Conservation (phyloP, 2,797 vertebrate species). For the Coregonus ussuriensis region DNA sequence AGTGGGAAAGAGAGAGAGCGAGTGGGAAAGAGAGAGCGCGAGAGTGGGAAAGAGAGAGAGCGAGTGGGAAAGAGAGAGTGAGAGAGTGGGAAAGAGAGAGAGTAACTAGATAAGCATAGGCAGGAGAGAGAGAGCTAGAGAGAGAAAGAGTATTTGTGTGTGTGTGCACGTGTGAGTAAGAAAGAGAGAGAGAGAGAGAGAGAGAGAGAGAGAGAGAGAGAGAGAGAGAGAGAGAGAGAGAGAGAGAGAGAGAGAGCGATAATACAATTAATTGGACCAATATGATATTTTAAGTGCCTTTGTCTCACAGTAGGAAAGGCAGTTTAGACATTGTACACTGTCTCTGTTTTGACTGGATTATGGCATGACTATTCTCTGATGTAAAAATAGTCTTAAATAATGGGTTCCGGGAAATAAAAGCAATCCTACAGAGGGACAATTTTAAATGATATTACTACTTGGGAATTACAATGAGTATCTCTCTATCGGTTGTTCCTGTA, state of each 20-base stretch:
- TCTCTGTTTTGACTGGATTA: slow-evolving; percentile 10
- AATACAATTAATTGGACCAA: neutral
- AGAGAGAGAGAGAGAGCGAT: neutral
- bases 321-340: slow-evolving; percentile 27
- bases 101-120: too few species aligned
- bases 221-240: too few species aligned
- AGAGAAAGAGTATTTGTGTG: neutral
- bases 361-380: neutral
- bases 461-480: slow-evolving; percentile 1
- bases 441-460: neutral
- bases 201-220: too few species aligned
- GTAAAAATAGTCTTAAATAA: slow-evolving; percentile 19
- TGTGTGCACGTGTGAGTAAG: neutral
- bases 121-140: neutral
- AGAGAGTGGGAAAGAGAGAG: too few species aligned
- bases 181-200: too few species aligned
- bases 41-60: neutral
- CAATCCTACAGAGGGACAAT: neutral
- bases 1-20: neutral
- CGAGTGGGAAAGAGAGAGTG: too few species aligned
- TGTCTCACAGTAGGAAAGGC: neutral
- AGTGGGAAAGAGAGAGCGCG: too few species aligned
- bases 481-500: neutral
- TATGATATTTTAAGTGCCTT: neutral
- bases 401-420: neutral